Evolutionary conservation across 1,140 invertebrate species (phyloP).

Genomic region (Gonatopus flavifemur): DNA sequence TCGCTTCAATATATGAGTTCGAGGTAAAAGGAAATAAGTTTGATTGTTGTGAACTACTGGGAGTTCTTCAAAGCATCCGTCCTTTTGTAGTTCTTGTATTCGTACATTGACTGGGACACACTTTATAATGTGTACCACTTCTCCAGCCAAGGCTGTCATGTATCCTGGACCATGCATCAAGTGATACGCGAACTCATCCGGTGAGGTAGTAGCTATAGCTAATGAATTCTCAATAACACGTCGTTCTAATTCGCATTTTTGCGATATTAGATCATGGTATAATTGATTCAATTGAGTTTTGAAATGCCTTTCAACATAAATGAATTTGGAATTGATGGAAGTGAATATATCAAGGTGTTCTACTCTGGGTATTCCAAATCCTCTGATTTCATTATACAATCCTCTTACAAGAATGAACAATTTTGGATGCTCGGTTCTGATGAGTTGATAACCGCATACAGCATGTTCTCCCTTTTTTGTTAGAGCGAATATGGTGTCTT

Average conservation of each 20-base stretch:
- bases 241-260: not conserved
- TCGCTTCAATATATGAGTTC: too few species aligned
- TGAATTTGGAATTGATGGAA: not conserved
- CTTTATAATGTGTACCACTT: too few species aligned
- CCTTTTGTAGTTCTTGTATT: too few species aligned
- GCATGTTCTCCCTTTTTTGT: too few species aligned
- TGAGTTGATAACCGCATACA: not conserved
- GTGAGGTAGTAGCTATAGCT: not conserved
- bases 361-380: not conserved
- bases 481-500: too few species aligned
- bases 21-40: too few species aligned
- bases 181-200: not conserved
- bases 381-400: not conserved
- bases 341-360: not conserved
- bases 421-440: not conserved
- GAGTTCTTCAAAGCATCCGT: too few species aligned
- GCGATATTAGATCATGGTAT: not conserved
- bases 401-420: not conserved
- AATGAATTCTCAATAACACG: not conserved
- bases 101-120: too few species aligned
- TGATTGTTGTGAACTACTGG: too few species aligned
- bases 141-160: too few species aligned
- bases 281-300: not conserved
- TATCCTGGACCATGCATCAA: not conserved
- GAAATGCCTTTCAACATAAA: not conserved